Conservation (phyloP, 2,888 invertebrate genomes). For the Slavum lentiscoides region DNA sequence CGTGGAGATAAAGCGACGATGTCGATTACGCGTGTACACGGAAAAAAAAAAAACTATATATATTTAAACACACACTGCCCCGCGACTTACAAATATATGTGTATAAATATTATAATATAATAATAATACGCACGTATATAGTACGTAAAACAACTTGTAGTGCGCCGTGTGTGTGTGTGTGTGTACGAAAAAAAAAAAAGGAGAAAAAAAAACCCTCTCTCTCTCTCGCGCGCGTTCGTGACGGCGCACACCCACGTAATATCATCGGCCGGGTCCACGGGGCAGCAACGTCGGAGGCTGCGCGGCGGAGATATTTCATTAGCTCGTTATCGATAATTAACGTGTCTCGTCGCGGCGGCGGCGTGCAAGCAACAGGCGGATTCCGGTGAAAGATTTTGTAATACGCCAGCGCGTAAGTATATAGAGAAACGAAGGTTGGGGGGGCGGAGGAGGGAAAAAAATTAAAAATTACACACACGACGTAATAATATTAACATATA, state of each 20-base stretch:
- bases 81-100: too few species aligned
- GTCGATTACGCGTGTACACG: slow-evolving; percentile 10
- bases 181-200: not conserved
- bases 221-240: slow-evolving; percentile 32
- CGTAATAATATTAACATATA: too few species aligned
- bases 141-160: not conserved
- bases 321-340: slow-evolving; percentile 53
- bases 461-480: too few species aligned
- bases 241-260: slow-evolving; percentile 50
- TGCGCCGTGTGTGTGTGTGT: not conserved
- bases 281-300: too few species aligned
- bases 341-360: slow-evolving; percentile 41
- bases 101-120: slow-evolving; percentile 22
- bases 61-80: too few species aligned
- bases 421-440: not conserved
- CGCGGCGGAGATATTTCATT: slow-evolving; percentile 46
- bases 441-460: too few species aligned
- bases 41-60: too few species aligned
- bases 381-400: slow-evolving; percentile 35
- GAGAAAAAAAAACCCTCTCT: not conserved
- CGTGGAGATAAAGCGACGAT: slow-evolving; percentile 14
- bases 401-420: not conserved
- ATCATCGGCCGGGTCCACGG: slow-evolving; percentile 13
- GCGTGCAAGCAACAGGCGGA: slow-evolving; percentile 27
- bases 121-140: slow-evolving; percentile 8